Percentiles rank a stretch among this genome's conserved stretches.
phyloP scores from a whole-genome alignment of 2,113 vertebrate genomes.

The Ctenodactylus gundi region DNA sequence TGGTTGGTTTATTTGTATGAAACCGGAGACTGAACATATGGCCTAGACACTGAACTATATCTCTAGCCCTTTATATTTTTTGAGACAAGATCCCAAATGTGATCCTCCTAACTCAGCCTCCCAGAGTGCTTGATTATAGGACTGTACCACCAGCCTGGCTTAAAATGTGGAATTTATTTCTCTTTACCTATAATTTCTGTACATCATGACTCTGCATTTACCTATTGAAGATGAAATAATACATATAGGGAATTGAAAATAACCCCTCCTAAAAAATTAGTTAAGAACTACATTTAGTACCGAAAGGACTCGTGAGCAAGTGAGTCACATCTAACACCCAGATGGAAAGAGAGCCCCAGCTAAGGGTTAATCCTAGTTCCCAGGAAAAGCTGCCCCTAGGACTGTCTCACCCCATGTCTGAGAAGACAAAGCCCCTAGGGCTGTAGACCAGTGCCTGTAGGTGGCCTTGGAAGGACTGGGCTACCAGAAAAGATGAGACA shows the following conservation, averaged over 20 bases:
- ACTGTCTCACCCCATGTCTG: neutral
- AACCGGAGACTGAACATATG: too few relatives aligned
- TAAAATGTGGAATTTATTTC: neutral
- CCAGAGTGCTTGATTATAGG: too few relatives aligned
- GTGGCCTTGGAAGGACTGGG: too few relatives aligned
- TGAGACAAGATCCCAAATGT: too few relatives aligned
- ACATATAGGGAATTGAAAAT: neutral
- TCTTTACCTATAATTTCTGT: neutral
- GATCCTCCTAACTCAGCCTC: too few relatives aligned
- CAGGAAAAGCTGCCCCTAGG: neutral
- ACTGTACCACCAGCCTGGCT: too few relatives aligned
- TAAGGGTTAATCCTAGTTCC: slow-evolving; percentile 4
- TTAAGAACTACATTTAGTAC: too few relatives aligned
- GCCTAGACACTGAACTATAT: too few relatives aligned
- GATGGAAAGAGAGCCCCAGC: neutral
- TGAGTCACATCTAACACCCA: neutral
- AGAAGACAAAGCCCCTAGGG: neutral
- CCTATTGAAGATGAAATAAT: neutral
- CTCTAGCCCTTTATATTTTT: too few relatives aligned
- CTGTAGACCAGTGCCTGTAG: too few relatives aligned
- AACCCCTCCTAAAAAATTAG: neutral
- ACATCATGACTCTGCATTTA: neutral
- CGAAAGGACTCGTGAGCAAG: neutral
- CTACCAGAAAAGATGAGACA: too few relatives aligned
- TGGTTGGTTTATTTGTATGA: too few relatives aligned